Conservation (phyloP, 2,797 vertebrate genomes). For the Macroramphosus scolopax region DNA sequence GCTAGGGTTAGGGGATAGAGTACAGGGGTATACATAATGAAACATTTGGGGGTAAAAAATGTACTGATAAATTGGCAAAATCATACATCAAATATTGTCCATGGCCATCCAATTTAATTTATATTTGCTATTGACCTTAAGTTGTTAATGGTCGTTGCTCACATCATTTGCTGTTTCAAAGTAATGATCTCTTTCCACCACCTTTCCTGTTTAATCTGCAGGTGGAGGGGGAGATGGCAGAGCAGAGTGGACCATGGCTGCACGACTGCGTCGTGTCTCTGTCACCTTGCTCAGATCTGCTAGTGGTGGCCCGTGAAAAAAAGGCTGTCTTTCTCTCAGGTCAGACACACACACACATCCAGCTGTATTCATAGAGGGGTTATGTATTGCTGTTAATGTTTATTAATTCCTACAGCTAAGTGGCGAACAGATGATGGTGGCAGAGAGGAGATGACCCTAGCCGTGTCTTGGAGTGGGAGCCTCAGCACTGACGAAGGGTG, state of each 20-base stretch:
- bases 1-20: too few relatives aligned
- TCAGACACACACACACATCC: slow-evolving; percentile 60
- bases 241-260: slow-evolving; percentile 83
- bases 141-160: neutral
- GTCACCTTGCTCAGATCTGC: slow-evolving; percentile 93
- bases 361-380: slow-evolving; percentile 1
- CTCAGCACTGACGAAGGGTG: slow-evolving; percentile 91
- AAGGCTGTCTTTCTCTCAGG: slow-evolving; percentile 92
- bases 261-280: slow-evolving; percentile 91
- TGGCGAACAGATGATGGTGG: slow-evolving; percentile 90
- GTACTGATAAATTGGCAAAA: too few relatives aligned
- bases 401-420: slow-evolving; percentile 74
- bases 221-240: slow-evolving; percentile 80
- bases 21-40: too few relatives aligned
- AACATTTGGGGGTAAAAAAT: too few relatives aligned
- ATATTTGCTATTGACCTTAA: neutral
- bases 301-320: slow-evolving; percentile 91
- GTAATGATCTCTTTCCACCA: too few relatives aligned
- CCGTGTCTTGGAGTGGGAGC: slow-evolving; percentile 89
- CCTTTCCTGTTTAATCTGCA: slow-evolving; percentile 45
- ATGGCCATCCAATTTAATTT: too few relatives aligned
- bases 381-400: neutral
- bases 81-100: too few relatives aligned
- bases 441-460: slow-evolving; percentile 93
- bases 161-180: too few relatives aligned